Evolutionary conservation across 35 echinoderm and acorn worm genomes (phyloP).

Genomic region (Ophioderma brevispina): DNA sequence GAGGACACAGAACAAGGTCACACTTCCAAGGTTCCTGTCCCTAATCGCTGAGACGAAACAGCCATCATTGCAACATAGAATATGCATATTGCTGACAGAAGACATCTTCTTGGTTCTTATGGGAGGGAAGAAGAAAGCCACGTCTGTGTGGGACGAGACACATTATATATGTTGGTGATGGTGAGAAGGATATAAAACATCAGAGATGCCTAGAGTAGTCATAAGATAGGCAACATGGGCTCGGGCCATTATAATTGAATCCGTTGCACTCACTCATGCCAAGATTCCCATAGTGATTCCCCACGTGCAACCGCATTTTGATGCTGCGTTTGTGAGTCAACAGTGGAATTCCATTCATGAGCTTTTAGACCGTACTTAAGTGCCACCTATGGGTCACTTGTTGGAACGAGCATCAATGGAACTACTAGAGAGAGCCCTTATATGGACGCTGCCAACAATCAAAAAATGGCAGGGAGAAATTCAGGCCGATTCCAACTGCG

Average conservation of each 20-base stretch:
- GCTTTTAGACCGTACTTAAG: not conserved
- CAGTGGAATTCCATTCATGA: not conserved
- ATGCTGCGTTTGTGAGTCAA: not conserved
- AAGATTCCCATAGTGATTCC: not conserved
- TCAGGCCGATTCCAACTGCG: not conserved
- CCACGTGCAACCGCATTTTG: not conserved
- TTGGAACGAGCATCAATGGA: not conserved
- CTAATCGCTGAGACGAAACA: not conserved
- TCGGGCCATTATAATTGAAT: not conserved
- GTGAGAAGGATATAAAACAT: not conserved
- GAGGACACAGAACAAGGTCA: not conserved
- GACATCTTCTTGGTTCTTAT: not conserved
- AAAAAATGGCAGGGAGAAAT: not conserved
- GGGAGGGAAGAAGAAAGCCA: not conserved
- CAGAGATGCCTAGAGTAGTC: not conserved
- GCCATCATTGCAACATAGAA: not conserved
- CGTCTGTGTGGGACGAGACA: not conserved
- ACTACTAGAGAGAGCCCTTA: not conserved
- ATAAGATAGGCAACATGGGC: not conserved
- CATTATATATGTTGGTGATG: not conserved
- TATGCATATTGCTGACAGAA: not conserved
- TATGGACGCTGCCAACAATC: not conserved
- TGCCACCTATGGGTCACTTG: not conserved
- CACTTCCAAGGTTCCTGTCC: not conserved
- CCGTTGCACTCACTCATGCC: not conserved